Evolutionary conservation across 2,797 vertebrate genomes (phyloP), one percentile per base, ranked within the genome.

Genomic region (Molossus alvarezi): DNA sequence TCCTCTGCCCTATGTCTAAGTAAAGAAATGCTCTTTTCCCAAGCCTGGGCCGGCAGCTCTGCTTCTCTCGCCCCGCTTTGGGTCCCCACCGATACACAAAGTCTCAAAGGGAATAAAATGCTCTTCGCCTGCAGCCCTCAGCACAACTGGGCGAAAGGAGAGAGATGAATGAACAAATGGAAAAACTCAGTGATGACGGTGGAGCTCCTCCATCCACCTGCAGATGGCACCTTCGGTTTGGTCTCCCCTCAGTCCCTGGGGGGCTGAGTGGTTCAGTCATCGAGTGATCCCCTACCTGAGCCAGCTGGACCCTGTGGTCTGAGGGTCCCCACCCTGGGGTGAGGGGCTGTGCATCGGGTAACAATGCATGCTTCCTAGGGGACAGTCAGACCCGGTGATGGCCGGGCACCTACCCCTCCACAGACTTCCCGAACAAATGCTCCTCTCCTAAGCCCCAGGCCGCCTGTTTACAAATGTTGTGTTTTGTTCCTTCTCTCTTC

Each of bases 391-490:
- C 62, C n/a, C 9, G 1, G 5, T 37, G 90, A 75, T 10, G 9
- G 81, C 51, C 5, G 0, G 57, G 53, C 1, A 69, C 72, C 83
- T 60, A 27, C 25, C 6, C 45, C 27, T 84, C 21, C 29, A 4
- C 20, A 53, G 58, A n/a, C 18, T 91, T 76, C 76, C 60, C 62
- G 67, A 88, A 89, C 60, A 94, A 80, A 75, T 9, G 9, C 18
- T 17, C 58, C 86, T 96, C 73, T 84, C 79, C 64, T 55, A 81
- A 77, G 45, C 79, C 57, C 67, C 67, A 71, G 33, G 57, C 29
- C 75, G 29, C 76, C 82, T 90, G 48, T 94, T 97, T 92, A 91
- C 64, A 88, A 53, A 62, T 62, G 12, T 37, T 71, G 5, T 75
- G 53, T 58, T 53, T 82, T 87, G 33, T 57, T 85, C 41, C 72